These are phyloP conservation scores for Pristionchus entomophagus DNA, from an alignment of 2,888 invertebrate genomes.

Conservation along the genomic window DNA sequence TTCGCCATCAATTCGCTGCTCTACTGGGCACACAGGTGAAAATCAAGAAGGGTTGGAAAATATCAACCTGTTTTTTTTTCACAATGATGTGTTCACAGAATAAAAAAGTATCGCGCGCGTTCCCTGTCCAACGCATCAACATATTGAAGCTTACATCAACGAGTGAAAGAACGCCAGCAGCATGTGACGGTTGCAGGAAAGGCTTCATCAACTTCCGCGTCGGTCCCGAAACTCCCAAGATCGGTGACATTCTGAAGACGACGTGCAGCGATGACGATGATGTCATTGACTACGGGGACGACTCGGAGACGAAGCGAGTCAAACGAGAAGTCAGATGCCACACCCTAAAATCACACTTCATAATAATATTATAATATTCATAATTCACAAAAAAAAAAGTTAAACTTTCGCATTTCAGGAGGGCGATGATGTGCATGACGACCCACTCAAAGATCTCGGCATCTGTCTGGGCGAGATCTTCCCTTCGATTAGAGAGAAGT, in stretches of 20 bases:
- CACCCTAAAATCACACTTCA: not conserved
- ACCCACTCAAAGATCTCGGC: conserved; percentile 67
- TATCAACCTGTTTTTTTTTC: not conserved
- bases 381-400: no score
- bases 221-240: conserved; percentile 74
- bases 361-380: no score
- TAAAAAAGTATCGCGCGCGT: no score
- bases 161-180: not conserved
- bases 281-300: conserved; percentile 50
- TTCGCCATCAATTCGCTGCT: conserved; percentile 71
- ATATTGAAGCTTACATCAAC: not conserved
- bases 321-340: not conserved
- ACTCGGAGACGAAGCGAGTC: not conserved
- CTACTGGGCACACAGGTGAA: conserved; percentile 65
- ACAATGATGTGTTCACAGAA: no score
- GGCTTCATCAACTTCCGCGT: conserved; percentile 71
- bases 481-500: conserved; percentile 70
- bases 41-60: no score
- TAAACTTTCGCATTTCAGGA: no score
- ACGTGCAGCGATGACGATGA: conserved; percentile 70
- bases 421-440: conserved; percentile 42
- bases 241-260: conserved; percentile 73
- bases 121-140: not conserved
- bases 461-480: conserved; percentile 74
- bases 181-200: conserved; percentile 54